Percentiles rank a stretch among this genome's conserved stretches.
Evolutionary conservation across 2,797 vertebrate species (phyloP).

Genomic region (Masticophis lateralis): DNA sequence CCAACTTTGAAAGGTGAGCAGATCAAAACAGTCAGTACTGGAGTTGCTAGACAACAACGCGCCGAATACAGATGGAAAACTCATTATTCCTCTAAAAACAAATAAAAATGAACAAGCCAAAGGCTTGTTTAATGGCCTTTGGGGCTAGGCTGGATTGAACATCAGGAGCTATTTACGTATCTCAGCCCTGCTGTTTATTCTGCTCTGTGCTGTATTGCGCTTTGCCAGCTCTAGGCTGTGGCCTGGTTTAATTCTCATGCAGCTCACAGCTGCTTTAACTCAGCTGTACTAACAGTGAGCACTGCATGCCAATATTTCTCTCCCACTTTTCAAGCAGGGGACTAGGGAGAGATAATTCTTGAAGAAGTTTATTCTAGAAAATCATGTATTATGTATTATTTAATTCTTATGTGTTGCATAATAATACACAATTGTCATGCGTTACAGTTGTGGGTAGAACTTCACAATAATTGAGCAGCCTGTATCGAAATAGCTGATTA

Average conservation of each 20-base stretch:
- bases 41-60: slow-evolving; percentile 43
- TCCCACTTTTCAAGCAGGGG: not conserved
- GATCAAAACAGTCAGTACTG: slow-evolving; percentile 38
- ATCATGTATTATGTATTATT: not conserved
- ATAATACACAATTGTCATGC: not conserved
- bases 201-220: slow-evolving; percentile 29
- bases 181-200: slow-evolving; percentile 54
- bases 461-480: not conserved
- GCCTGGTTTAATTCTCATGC: not conserved
- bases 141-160: slow-evolving; percentile 32
- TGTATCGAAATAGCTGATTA: not conserved
- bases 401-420: not conserved
- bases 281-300: slow-evolving; percentile 17
- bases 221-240: slow-evolving; percentile 22
- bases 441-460: not conserved
- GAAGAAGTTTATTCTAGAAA: not conserved
- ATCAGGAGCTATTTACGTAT: slow-evolving; percentile 50
- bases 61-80: slow-evolving; percentile 45
- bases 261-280: not conserved
- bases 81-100: slow-evolving; percentile 47
- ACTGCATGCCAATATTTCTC: slow-evolving; percentile 10
- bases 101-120: slow-evolving; percentile 55
- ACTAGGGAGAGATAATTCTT: slow-evolving; percentile 18
- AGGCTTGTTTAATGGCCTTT: slow-evolving; percentile 44
- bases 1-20: slow-evolving; percentile 49